Evolutionary conservation across 2,113 vertebrate species (phyloP).

Genomic region (Chionomys nivalis): DNA sequence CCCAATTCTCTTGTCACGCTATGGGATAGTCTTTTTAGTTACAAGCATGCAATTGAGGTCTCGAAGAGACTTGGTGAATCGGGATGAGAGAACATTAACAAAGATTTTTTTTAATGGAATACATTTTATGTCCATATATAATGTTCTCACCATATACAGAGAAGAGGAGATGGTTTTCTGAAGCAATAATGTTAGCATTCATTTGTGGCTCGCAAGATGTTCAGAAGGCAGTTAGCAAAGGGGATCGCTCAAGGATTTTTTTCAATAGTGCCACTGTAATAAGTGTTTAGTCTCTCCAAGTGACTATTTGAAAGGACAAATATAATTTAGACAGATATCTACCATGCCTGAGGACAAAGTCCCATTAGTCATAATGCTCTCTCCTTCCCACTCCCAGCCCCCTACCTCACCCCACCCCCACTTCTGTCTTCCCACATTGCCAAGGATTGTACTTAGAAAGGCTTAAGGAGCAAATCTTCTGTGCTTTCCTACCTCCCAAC

Average conservation of each 20-base stretch:
- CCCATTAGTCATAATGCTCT: not conserved
- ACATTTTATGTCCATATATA: not conserved
- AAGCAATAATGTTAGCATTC: not conserved
- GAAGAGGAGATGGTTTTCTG: not conserved
- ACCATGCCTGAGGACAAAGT: not conserved
- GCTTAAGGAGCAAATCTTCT: not conserved
- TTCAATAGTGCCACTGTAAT: not conserved
- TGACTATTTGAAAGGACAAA: not conserved
- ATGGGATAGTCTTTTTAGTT: not conserved
- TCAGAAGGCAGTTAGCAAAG: not conserved
- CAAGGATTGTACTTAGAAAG: not conserved
- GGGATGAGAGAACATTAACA: not conserved
- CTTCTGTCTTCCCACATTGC: not conserved
- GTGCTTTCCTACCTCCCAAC: not conserved
- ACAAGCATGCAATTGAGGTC: not conserved
- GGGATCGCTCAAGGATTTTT: not conserved
- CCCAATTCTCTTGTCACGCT: not conserved
- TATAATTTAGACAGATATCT: not conserved
- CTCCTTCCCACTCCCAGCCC: no score
- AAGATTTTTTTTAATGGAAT: not conserved
- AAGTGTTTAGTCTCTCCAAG: conserved; percentile 9
- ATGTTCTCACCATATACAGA: not conserved
- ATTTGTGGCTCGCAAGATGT: not conserved
- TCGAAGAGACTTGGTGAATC: not conserved
- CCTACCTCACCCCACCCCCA: no score